These are phyloP conservation scores for Mesocricetus auratus DNA, from an alignment of 2,113 vertebrate species.

Conservation along the genomic window DNA sequence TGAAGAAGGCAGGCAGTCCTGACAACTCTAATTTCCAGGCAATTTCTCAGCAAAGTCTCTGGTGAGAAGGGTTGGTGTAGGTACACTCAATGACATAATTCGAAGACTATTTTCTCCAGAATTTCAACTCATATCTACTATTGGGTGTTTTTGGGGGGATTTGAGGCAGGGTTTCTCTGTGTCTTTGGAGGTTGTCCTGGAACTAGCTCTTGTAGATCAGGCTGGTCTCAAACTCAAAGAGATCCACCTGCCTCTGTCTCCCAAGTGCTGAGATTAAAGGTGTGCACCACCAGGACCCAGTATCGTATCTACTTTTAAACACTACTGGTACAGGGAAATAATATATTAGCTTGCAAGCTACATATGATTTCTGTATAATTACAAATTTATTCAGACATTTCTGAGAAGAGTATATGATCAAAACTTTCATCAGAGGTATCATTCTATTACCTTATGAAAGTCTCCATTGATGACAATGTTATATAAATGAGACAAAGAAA, in stretches of 20 bases:
- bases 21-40: neutral
- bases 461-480: neutral
- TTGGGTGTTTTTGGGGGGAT: no score
- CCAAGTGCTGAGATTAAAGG: no score
- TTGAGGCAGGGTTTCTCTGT: no score
- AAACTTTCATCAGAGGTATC: neutral
- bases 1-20: neutral
- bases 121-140: neutral
- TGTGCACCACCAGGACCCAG: no score
- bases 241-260: no score
- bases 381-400: neutral
- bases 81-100: neutral
- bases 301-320: neutral
- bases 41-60: neutral
- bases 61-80: neutral
- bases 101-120: neutral
- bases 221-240: no score
- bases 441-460: neutral
- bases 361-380: neutral
- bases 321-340: neutral
- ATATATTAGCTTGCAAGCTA: neutral
- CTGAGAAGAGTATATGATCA: neutral
- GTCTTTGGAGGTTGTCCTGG: no score
- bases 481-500: neutral
- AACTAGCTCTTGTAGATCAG: no score